Conservation (phyloP, 1,140 invertebrate genomes). For the Brachionus sp. region DNA sequence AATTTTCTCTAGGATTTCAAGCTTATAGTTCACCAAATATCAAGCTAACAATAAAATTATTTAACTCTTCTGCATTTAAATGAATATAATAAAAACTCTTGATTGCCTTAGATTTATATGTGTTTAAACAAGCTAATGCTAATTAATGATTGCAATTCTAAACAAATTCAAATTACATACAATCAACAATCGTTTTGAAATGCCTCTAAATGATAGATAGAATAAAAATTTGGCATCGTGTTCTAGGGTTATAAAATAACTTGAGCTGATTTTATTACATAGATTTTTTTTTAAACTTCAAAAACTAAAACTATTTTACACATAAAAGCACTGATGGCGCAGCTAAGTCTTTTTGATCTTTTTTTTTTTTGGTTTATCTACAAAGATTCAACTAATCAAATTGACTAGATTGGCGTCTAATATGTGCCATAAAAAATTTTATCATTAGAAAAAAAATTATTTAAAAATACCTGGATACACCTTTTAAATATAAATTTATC, state of each 20-base stretch:
- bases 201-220: background rate
- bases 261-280: background rate
- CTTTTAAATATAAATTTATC: no score
- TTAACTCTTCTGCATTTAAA: no score
- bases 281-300: background rate
- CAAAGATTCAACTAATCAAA: no score
- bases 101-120: background rate
- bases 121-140: background rate
- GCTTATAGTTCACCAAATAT: background rate
- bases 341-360: no score
- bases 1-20: background rate
- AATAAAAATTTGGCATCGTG: background rate
- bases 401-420: no score
- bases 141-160: background rate
- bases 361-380: no score
- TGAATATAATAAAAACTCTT: background rate
- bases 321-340: no score
- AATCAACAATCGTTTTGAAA: background rate
- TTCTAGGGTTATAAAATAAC: background rate
- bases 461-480: no score
- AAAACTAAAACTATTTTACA: background rate
- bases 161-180: background rate
- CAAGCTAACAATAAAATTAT: background rate
- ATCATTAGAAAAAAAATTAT: no score
- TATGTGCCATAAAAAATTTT: no score